Evolutionary conservation across 2,797 vertebrate genomes (phyloP).

Genomic region (Rhinogobio ventralis): DNA sequence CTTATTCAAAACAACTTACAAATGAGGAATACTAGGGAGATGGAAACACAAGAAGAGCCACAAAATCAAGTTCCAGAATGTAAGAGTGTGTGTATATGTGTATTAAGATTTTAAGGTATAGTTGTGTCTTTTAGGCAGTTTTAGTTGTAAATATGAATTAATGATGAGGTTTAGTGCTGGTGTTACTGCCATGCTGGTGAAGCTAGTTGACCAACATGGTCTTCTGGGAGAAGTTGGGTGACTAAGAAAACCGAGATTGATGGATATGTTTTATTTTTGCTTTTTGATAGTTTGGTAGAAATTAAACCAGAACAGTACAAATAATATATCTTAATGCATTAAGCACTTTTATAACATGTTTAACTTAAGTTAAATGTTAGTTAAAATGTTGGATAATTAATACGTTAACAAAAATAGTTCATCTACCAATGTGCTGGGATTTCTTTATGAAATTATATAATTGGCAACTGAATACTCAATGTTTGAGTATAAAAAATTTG

Average conservation of each 20-base stretch:
- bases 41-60: not conserved
- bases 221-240: not conserved
- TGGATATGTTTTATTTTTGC: not conserved
- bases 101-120: not conserved
- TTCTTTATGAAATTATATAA: not conserved
- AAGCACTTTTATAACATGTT: not conserved
- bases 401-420: not conserved
- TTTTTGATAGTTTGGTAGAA: not conserved
- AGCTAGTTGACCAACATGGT: not conserved
- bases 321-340: not conserved
- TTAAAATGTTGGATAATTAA: not conserved
- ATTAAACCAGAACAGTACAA: not conserved
- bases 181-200: not conserved
- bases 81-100: too few relatives aligned
- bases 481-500: not conserved
- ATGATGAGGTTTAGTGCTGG: not conserved
- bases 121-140: not conserved
- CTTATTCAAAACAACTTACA: slow-evolving; percentile 21
- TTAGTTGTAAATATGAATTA: not conserved
- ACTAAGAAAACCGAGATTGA: not conserved
- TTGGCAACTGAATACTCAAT: not conserved
- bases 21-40: not conserved
- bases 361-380: not conserved
- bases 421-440: not conserved
- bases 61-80: not conserved